Percentiles rank a stretch among this genome's conserved stretches.
These are phyloP conservation scores for Pharmacophagus antenor DNA, from an alignment of 2,888 invertebrate genomes.

Conservation along the genomic window DNA sequence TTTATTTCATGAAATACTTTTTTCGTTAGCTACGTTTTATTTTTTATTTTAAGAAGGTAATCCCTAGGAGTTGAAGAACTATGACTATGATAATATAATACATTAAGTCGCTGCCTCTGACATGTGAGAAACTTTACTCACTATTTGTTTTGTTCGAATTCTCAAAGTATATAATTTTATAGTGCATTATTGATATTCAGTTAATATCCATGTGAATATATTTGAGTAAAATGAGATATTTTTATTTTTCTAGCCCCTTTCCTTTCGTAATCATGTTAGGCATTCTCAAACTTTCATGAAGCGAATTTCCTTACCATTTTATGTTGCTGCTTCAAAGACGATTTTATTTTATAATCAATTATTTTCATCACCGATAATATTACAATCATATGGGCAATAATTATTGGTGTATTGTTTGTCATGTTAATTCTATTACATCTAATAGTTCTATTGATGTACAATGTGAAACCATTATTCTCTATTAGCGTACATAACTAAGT, in stretches of 20 bases:
- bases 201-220: not conserved
- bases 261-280: too few relatives aligned
- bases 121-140: constrained; percentile 5
- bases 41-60: constrained; percentile 3
- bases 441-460: constrained; percentile 10
- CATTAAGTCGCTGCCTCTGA: not conserved
- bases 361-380: not conserved
- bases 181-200: not conserved
- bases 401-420: not conserved
- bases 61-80: not conserved
- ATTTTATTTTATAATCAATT: not conserved
- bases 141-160: not conserved
- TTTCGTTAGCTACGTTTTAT: not conserved
- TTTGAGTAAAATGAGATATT: not conserved
- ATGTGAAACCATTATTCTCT: constrained; percentile 23
- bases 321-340: too few relatives aligned
- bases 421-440: constrained; percentile 14
- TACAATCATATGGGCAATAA: not conserved
- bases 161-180: not conserved
- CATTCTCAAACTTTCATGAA: too few relatives aligned
- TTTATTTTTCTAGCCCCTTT: too few relatives aligned
- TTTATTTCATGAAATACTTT: too few relatives aligned
- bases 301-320: too few relatives aligned
- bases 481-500: constrained; percentile 25
- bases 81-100: constrained; percentile 5